Evolutionary conservation across 1,140 invertebrate genomes (phyloP), one percentile per base, ranked within the genome.

Genomic region (Anastrepha obliqua): DNA sequence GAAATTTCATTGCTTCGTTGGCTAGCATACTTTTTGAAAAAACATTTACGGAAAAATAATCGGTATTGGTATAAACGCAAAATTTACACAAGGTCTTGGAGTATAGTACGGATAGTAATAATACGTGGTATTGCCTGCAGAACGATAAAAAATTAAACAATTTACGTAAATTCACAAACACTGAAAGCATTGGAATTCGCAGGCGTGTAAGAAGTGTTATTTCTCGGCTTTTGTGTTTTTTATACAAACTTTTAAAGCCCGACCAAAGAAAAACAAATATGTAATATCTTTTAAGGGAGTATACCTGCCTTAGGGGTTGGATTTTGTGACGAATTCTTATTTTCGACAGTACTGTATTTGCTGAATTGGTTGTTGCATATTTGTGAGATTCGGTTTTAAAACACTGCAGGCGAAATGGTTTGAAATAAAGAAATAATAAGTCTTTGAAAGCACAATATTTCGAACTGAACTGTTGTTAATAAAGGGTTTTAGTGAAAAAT

Each of bases 81-180:
- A 55, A 91, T 87, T 90, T 87, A 87, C 74, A 88, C 90, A 86
- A 90, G 89, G 91, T 85, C 42, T 67, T 59, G 86, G 87, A 88
- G 59, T 87, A 65, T 67, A 74, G 65, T 89, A 90, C 86, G 87
- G 89, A 89, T 92, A 92, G 89, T 90, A 91, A 91, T 92, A 92
- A 90, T 92, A 92, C 89, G 91, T 89, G 85, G 91, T 92, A 90
- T 90, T 90, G 89, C 91, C 91, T 90, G 91, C 88, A 44, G 70
- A 89, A 74, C 42, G 86, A 90, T 88, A 62, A 91, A 85, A 86
- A 64, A 86, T 55, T 78, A 87, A 39, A 67, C 51, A 86, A 86
- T 44, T 20, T 58, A 70, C 44, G 47, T 74, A 86, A 65, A 85
- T 29, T 62, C 58, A 60, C n/a, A 15, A 60, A 47, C n/a, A 59